Base-by-base conservation (phyloP, 2,888 invertebrate species). In the Ephialtes manifestator region DNA sequence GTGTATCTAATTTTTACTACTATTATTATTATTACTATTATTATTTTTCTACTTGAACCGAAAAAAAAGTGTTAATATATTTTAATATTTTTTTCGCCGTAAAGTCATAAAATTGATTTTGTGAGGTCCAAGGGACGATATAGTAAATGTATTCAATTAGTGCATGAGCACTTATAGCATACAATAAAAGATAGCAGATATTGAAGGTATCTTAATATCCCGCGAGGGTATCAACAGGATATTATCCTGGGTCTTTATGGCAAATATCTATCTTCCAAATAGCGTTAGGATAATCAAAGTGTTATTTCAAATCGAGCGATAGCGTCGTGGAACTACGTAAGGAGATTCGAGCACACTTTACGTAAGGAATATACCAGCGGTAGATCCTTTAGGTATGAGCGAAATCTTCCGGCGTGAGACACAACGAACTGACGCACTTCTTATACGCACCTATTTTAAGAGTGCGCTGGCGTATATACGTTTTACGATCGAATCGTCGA, bases 401-500 rank as follows among this genome's bases (percentile, higher is more conserved):
- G 31, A 48, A 68, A 76, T 75, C 63, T 71, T 20, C 70, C 1
- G 20, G 60, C 51, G 70, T 60, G 65, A 65, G 65, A 31, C 51
- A 65, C 18, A 39, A 39, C 15, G 65, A 84, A 81, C 43, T 11
- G 63, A 18, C 67, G 48, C 75, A 43, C 76, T 60, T 63, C 39
- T 65, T 20, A n/a, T 58, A 65, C 24, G 24, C 75, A 43, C 48
- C 35, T 70, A 72, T 71, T 84, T 51, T 35, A 43, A 71, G 28
- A 31, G 65, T 48, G 67, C 43, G 18, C 35, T 72, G 58, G 31
- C 28, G 60, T 60, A 60, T 11, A 24, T 31, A 55, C 35, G 39
- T 81, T 84, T 84, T 77, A 84, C 81, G 84, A 84, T 77, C 84
- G 81, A 67, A 67, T 68, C 65, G 63, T 58, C 81, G 80, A 67